These are phyloP conservation scores for Propsilocerus akamusi DNA, from an alignment of 1,140 invertebrate genomes.

Conservation along the genomic window DNA sequence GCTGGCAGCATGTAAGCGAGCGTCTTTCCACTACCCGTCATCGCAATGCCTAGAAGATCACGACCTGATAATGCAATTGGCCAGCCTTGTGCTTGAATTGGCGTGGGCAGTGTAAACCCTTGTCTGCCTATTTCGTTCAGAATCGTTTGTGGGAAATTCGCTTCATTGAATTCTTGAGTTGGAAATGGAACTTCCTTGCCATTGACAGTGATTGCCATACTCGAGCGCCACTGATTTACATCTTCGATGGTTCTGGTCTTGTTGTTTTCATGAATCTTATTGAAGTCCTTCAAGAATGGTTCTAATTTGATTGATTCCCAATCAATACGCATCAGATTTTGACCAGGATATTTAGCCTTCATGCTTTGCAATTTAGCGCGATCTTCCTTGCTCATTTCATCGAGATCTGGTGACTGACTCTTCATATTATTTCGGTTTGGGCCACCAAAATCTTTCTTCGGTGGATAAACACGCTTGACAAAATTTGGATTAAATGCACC, in stretches of 20 bases:
- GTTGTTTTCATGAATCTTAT: conserved; percentile 64
- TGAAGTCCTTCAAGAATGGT: conserved; percentile 84
- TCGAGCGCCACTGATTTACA: conserved; percentile 47
- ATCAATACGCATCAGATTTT: conserved; percentile 56
- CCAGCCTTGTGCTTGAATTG: conserved; percentile 80
- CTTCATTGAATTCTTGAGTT: conserved; percentile 75
- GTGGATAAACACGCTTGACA: too few species aligned
- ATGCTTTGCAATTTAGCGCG: conserved; percentile 36
- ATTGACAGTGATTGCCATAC: conserved; percentile 72
- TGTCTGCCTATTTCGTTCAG: conserved; percentile 64
- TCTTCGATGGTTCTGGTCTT: conserved; percentile 48
- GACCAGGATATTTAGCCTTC: conserved; percentile 53
- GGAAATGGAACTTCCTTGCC: conserved; percentile 70
- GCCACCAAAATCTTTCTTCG: conserved; percentile 27
- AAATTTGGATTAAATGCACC: too few species aligned
- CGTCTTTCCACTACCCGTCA: not conserved
- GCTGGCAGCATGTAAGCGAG: conserved; percentile 62
- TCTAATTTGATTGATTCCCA: conserved; percentile 62
- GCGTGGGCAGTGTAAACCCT: conserved; percentile 66
- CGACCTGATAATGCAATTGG: conserved; percentile 79
- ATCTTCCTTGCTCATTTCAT: conserved; percentile 21
- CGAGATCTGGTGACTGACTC: conserved; percentile 17
- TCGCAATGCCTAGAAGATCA: conserved; percentile 28
- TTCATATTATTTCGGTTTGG: conserved; percentile 21
- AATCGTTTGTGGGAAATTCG: conserved; percentile 68